Evolutionary conservation across 1,140 invertebrate species (phyloP).

Genomic region (Goniozus legneri): DNA sequence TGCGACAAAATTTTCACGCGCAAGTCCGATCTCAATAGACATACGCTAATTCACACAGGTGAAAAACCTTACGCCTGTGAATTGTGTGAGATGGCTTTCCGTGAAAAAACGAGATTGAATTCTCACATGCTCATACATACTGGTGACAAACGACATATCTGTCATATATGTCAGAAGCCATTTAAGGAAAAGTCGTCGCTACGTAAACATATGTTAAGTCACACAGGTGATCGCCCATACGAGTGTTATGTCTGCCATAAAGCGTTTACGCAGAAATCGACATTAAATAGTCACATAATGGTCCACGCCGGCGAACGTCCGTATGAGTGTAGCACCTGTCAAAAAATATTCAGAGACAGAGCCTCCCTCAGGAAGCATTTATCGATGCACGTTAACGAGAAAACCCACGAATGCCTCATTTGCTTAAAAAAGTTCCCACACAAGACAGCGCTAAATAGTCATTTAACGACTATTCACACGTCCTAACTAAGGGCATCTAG

Average conservation of each 20-base stretch:
- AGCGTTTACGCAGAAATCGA: constrained; percentile 54
- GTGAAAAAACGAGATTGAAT: constrained; percentile 44
- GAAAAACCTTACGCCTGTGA: constrained; percentile 67
- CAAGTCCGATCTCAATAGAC: constrained; percentile 65
- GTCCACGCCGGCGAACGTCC: constrained; percentile 70
- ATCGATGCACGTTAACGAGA: constrained; percentile 61
- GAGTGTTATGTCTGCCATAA: constrained; percentile 57
- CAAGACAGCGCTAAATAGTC: constrained; percentile 42
- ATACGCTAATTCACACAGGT: constrained; percentile 68
- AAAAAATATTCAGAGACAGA: constrained; percentile 37
- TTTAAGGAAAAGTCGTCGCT: constrained; percentile 57
- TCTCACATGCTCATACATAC: constrained; percentile 50
- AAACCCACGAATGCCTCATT: constrained; percentile 62
- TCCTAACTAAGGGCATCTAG: constrained; percentile 34
- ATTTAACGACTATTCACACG: constrained; percentile 40
- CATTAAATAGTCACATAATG: constrained; percentile 65
- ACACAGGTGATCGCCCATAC: constrained; percentile 56
- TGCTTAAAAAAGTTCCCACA: constrained; percentile 46
- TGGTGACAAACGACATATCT: constrained; percentile 52
- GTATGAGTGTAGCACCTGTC: constrained; percentile 62
- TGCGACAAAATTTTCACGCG: constrained; percentile 73
- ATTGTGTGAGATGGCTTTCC: constrained; percentile 65
- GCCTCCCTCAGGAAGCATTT: constrained; percentile 44
- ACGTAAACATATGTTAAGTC: constrained; percentile 54
- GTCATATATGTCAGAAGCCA: constrained; percentile 56